phyloP scores from a whole-genome alignment of 2,113 vertebrate species.

The Pachycephala philippinensis region DNA sequence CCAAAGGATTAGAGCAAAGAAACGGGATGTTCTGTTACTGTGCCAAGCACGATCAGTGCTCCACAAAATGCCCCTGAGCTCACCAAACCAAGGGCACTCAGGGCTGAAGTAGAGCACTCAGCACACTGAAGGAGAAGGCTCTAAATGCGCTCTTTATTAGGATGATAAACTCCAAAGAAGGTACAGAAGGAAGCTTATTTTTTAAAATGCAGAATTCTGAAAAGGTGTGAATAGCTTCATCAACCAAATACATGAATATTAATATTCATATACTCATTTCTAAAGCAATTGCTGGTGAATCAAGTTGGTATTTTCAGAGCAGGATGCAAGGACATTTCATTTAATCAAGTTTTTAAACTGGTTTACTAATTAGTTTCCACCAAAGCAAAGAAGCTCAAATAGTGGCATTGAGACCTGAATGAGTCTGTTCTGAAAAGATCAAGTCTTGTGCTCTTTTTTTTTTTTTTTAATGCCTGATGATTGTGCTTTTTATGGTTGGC shows the following conservation, averaged over 20 bases:
- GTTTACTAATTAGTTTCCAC: constrained; percentile 11
- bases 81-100: neutral
- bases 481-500: neutral
- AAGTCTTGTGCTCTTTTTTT: neutral
- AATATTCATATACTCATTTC: constrained; percentile 15
- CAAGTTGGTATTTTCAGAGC: neutral
- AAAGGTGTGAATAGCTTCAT: constrained; percentile 38
- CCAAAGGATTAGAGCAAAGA: neutral
- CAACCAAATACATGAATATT: constrained; percentile 27
- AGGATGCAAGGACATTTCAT: neutral
- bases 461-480: neutral
- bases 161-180: neutral
- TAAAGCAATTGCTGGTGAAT: neutral
- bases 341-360: neutral
- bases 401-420: neutral
- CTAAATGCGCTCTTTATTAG: neutral
- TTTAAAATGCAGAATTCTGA: neutral
- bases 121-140: neutral
- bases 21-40: neutral
- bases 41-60: neutral
- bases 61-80: neutral
- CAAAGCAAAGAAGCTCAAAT: neutral
- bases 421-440: neutral
- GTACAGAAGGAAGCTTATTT: neutral
- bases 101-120: neutral